Conservation (phyloP, 2,113 vertebrate genomes). For the Lethenteron camtschaticum region DNA sequence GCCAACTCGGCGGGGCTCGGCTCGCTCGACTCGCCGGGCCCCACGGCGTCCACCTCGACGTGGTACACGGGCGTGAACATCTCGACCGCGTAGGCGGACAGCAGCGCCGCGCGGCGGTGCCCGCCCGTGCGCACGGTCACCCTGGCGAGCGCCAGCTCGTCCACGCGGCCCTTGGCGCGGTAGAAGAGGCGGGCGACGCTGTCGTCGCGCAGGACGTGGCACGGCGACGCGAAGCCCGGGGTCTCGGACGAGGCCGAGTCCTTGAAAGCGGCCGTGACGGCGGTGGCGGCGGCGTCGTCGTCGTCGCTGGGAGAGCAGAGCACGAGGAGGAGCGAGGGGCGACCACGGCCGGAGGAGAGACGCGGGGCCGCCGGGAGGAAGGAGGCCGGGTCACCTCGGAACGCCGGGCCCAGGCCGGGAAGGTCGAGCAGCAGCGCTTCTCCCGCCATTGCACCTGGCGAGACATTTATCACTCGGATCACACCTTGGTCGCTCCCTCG, state of each 20-base stretch:
- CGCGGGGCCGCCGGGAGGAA: constrained; percentile 8
- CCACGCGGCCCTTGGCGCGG: constrained; percentile 39
- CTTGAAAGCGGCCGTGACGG: not conserved
- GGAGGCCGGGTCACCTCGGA: constrained; percentile 7
- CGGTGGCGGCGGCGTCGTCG: too few relatives aligned
- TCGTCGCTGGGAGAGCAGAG: constrained; percentile 9
- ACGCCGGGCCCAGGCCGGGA: constrained; percentile 8
- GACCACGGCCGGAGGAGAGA: not conserved
- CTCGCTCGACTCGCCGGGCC: constrained; percentile 8
- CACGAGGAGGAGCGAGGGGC: constrained; percentile 2
- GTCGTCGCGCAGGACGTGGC: constrained; percentile 19
- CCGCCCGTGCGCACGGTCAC: constrained; percentile 30
- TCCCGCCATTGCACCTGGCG: constrained; percentile 3
- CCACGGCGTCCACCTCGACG: constrained; percentile 30
- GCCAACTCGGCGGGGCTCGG: constrained; percentile 10
- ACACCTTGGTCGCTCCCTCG: too few relatives aligned
- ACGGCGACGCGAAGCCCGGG: constrained; percentile 14
- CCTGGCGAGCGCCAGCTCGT: constrained; percentile 25
- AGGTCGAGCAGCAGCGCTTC: constrained; percentile 15
- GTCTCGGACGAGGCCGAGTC: constrained; percentile 6
- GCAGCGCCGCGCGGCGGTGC: constrained; percentile 18
- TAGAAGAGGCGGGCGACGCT: constrained; percentile 31
- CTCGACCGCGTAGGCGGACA: constrained; percentile 28
- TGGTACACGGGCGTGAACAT: constrained; percentile 52
- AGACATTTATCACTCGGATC: too few relatives aligned